Evolutionary conservation across 2,797 vertebrate species (phyloP).

Genomic region (Hephaestus fuliginosus): DNA sequence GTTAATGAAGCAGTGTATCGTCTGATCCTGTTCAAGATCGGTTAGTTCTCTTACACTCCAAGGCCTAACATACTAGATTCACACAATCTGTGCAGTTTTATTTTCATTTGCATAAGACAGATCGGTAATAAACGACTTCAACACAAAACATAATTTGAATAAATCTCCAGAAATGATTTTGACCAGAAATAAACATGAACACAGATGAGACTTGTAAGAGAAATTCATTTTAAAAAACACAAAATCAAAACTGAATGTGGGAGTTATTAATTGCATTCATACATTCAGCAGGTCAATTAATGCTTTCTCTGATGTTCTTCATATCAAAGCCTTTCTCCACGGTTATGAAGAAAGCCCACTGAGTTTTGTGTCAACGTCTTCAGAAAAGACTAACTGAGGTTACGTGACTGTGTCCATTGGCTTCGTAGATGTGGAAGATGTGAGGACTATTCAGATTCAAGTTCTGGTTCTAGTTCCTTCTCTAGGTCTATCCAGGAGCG

Average conservation of each 20-base stretch:
- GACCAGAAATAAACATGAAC: not conserved
- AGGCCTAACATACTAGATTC: constrained; percentile 12
- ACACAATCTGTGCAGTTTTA: not conserved
- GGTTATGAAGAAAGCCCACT: constrained; percentile 31
- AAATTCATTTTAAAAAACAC: not conserved
- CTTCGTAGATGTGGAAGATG: not conserved
- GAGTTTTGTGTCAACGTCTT: constrained; percentile 22
- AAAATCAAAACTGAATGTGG: constrained; percentile 9
- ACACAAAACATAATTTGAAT: constrained; percentile 22
- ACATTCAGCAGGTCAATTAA: constrained; percentile 76
- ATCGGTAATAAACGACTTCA: constrained; percentile 28
- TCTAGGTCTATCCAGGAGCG: constrained; percentile 80
- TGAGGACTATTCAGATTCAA: constrained; percentile 48
- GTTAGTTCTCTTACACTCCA: not conserved
- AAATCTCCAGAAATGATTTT: not conserved
- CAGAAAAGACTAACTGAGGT: constrained; percentile 46
- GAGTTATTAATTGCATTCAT: constrained; percentile 28
- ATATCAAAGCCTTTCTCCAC: constrained; percentile 16
- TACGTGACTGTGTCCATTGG: constrained; percentile 7
- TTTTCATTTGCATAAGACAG: constrained; percentile 42
- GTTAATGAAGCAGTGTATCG: constrained; percentile 15
- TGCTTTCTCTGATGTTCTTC: constrained; percentile 41
- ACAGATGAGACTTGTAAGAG: not conserved
- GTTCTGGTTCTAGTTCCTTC: constrained; percentile 73
- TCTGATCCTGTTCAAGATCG: not conserved